These are phyloP conservation scores for Caenorhabditis angaria DNA, from an alignment of 2,888 invertebrate genomes.

Conservation along the genomic window DNA sequence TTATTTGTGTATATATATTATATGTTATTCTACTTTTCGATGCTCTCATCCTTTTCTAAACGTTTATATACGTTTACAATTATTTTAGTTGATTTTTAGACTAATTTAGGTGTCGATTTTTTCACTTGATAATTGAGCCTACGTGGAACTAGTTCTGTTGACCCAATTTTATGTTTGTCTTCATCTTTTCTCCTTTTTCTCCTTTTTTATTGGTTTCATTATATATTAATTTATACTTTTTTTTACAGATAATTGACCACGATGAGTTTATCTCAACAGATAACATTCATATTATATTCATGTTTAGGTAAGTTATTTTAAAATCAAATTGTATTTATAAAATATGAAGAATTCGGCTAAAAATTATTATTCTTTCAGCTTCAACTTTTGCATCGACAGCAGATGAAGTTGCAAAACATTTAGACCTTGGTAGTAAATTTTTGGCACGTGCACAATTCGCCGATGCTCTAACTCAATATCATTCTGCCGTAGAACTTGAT, in stretches of 20 bases:
- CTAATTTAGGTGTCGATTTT: background rate
- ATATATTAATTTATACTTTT: background rate
- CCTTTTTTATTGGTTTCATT: slow-evolving; percentile 12
- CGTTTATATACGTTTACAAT: background rate
- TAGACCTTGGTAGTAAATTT: slow-evolving; percentile 91
- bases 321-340: background rate
- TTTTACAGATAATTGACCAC: slow-evolving; percentile 43
- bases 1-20: slow-evolving; percentile 10
- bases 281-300: slow-evolving; percentile 17
- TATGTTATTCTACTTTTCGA: background rate
- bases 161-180: slow-evolving; percentile 29
- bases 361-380: slow-evolving; percentile 23
- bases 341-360: no score
- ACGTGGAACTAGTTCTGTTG: slow-evolving; percentile 15
- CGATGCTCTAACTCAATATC: slow-evolving; percentile 95
- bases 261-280: slow-evolving; percentile 33
- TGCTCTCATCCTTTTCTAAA: background rate
- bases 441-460: slow-evolving; percentile 88
- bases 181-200: slow-evolving; percentile 3
- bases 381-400: slow-evolving; percentile 38
- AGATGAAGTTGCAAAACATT: slow-evolving; percentile 86
- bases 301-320: slow-evolving; percentile 22
- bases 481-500: slow-evolving; percentile 96
- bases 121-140: background rate
- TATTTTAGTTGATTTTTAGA: background rate